A percentile compares a stretch with the other conserved stretches of the same genome.
Evolutionary conservation across 2,797 vertebrate genomes (phyloP).

Genomic region (Mormyrus hasselquistii): DNA sequence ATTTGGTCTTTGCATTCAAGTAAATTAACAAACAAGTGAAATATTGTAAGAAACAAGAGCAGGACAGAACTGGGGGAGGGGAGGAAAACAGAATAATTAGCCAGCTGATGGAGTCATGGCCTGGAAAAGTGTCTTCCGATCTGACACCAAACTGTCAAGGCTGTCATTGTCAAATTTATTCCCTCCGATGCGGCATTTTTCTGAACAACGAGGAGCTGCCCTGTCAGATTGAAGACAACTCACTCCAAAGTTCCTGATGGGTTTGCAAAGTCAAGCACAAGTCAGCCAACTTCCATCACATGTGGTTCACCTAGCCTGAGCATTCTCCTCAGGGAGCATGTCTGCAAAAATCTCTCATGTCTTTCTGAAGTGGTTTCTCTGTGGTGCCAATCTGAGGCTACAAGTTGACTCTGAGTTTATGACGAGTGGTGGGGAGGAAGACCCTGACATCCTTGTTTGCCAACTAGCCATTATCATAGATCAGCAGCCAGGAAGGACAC

Average conservation of each 20-base stretch:
- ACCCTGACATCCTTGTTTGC: neutral
- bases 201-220: conserved; percentile 21
- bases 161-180: conserved; percentile 65
- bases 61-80: conserved; percentile 10
- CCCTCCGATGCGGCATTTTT: conserved; percentile 39
- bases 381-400: neutral
- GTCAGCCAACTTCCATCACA: conserved; percentile 9
- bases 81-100: conserved; percentile 18
- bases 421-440: neutral
- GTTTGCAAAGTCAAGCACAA: conserved; percentile 38
- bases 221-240: conserved; percentile 44
- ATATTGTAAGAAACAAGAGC: neutral
- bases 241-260: conserved; percentile 47
- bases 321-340: neutral
- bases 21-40: neutral
- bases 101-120: conserved; percentile 30
- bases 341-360: neutral
- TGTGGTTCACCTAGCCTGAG: neutral
- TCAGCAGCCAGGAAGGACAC: neutral
- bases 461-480: neutral
- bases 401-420: neutral
- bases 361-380: neutral
- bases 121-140: conserved; percentile 43
- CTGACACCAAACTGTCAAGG: conserved; percentile 76
- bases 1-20: neutral